Evolutionary conservation across 2,888 invertebrate genomes (phyloP).

Genomic region (Drosophila koepferae): DNA sequence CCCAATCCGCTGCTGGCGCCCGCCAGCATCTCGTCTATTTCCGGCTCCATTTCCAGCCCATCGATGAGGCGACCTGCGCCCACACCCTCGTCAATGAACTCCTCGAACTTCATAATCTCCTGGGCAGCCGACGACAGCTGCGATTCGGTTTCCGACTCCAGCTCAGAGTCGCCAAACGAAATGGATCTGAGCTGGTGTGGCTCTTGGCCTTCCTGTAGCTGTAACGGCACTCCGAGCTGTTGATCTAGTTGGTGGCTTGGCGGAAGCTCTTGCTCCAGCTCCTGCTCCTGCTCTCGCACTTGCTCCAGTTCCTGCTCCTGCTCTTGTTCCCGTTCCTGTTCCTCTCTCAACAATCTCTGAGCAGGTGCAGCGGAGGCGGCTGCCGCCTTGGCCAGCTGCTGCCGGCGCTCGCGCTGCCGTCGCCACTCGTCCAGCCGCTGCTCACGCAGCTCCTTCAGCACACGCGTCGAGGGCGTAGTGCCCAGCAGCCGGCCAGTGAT

Average conservation of each 20-base stretch:
- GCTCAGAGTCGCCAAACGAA: conserved; percentile 78
- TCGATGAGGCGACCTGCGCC: conserved; percentile 80
- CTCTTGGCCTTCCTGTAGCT: conserved; percentile 35
- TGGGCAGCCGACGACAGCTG: conserved; percentile 80
- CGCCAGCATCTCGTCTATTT: conserved; percentile 77
- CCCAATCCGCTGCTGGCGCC: conserved; percentile 60
- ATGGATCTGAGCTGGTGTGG: conserved; percentile 60
- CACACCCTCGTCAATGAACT: conserved; percentile 82
- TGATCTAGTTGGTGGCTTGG: conserved; percentile 37
- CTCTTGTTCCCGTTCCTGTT: conserved; percentile 23
- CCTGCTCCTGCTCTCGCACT: conserved; percentile 2
- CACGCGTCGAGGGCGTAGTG: conserved; percentile 80
- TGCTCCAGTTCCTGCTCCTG: conserved; percentile 35
- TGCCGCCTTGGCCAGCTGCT: conserved; percentile 46
- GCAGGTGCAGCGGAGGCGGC: conserved; percentile 28
- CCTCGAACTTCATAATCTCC: conserved; percentile 83
- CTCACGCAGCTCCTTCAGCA: conserved; percentile 74
- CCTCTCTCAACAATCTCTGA: conserved; percentile 9
- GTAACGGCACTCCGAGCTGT: conserved; percentile 40
- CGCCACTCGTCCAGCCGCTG: conserved; percentile 78
- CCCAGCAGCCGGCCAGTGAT: conserved; percentile 79
- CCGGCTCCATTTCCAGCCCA: conserved; percentile 83
- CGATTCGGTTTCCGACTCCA: conserved; percentile 83
- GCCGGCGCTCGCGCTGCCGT: conserved; percentile 54
- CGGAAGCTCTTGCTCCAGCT: neutral